Evolutionary conservation across 2,888 invertebrate genomes (phyloP).

Genomic region (Calameuta filiformis): DNA sequence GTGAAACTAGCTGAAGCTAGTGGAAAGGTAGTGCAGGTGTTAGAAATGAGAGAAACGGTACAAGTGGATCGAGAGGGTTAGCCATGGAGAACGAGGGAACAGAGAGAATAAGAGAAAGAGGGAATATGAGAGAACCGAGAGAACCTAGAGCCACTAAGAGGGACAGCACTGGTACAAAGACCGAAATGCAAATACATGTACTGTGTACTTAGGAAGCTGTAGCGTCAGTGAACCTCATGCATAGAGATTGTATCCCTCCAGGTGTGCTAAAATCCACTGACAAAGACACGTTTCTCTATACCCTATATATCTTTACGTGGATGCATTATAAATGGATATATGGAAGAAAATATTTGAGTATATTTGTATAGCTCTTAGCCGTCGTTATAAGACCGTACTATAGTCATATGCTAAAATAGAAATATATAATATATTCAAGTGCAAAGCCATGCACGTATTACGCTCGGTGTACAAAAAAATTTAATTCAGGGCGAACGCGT

Average conservation of each 20-base stretch:
- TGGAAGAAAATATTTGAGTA: not conserved
- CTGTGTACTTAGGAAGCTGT: conserved; percentile 64
- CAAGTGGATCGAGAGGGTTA: not conserved
- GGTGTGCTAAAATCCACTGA: conserved; percentile 54
- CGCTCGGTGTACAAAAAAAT: not conserved
- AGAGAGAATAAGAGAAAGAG: conserved; percentile 28
- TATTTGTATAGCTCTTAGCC: not conserved
- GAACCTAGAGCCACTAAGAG: conserved; percentile 38
- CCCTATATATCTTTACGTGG: not conserved
- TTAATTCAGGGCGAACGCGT: not conserved
- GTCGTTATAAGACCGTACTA: not conserved
- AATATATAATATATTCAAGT: not conserved
- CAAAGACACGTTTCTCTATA: conserved; percentile 15
- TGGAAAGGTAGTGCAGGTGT: not conserved
- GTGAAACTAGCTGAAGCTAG: not conserved
- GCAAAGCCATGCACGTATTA: not conserved
- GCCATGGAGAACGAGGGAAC: conserved; percentile 17
- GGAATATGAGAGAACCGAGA: conserved; percentile 18
- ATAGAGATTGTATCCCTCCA: conserved; percentile 61
- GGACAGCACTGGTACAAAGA: conserved; percentile 58
- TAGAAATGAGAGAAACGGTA: not conserved
- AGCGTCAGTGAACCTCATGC: conserved; percentile 61
- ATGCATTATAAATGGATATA: not conserved
- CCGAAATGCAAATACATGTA: conserved; percentile 63
- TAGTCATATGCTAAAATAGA: not conserved